A percentile compares a stretch with the other conserved stretches of the same genome.
These are phyloP conservation scores for Aplysia californica DNA, from an alignment of 1,140 invertebrate species.

Conservation along the genomic window DNA sequence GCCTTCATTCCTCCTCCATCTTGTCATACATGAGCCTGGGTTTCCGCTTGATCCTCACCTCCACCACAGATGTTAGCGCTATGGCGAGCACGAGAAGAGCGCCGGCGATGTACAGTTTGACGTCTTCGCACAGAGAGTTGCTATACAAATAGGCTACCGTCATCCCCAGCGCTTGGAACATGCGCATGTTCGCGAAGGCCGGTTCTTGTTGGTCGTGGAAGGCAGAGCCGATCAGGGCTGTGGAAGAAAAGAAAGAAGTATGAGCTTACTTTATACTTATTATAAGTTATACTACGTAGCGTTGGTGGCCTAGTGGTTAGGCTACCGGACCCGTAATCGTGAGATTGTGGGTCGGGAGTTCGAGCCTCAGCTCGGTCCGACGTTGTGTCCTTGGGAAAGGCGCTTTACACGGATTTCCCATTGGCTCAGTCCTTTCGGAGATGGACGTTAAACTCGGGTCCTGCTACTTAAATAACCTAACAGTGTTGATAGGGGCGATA, in stretches of 20 bases:
- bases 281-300: too few relatives aligned
- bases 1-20: neutral
- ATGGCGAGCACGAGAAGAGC: slow-evolving; percentile 38
- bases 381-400: too few relatives aligned
- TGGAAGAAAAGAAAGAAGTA: slow-evolving; percentile 19
- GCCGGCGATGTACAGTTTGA: slow-evolving; percentile 42
- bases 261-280: too few relatives aligned
- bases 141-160: slow-evolving; percentile 46
- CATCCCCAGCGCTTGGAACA: slow-evolving; percentile 48
- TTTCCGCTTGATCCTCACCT: slow-evolving; percentile 29
- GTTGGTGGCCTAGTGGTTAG: too few relatives aligned
- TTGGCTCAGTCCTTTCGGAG: too few relatives aligned
- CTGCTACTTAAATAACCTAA: too few relatives aligned
- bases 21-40: neutral
- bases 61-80: slow-evolving; percentile 36
- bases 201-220: slow-evolving; percentile 47
- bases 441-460: too few relatives aligned
- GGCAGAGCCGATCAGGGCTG: slow-evolving; percentile 45
- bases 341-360: too few relatives aligned
- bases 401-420: too few relatives aligned
- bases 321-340: too few relatives aligned
- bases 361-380: too few relatives aligned
- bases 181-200: slow-evolving; percentile 45
- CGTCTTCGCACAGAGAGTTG: slow-evolving; percentile 38
- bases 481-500: too few relatives aligned